A percentile compares a stretch with the other conserved stretches of the same genome.
Conservation (phyloP, 2,113 vertebrate genomes). For the Eonycteris spelaea region DNA sequence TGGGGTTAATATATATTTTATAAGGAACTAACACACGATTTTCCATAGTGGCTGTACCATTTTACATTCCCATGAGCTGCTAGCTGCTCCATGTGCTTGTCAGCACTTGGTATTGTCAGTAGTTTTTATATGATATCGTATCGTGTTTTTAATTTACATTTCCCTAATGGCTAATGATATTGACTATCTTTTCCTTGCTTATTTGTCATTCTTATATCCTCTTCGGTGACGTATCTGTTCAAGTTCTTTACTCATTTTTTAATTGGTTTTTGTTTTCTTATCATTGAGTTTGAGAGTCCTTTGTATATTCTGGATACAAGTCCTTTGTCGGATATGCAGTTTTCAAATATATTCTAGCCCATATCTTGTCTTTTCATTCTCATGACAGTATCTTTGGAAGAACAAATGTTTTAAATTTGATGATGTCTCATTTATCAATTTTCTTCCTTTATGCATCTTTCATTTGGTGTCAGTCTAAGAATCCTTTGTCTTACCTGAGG, state of each 20-base stretch:
- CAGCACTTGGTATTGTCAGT: background rate
- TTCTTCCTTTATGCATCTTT: background rate
- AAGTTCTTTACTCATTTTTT: background rate
- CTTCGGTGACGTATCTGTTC: background rate
- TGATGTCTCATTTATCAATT: background rate
- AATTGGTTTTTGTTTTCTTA: background rate
- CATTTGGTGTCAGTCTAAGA: background rate
- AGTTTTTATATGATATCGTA: background rate
- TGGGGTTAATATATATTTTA: background rate
- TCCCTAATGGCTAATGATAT: background rate
- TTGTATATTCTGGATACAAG: background rate
- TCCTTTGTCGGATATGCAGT: background rate
- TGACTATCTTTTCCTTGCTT: background rate
- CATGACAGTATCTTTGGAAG: background rate
- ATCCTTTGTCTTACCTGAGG: background rate
- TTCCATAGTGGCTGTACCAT: background rate
- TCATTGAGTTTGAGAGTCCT: background rate
- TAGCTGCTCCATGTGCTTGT: background rate
- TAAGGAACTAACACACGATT: background rate
- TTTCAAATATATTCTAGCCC: background rate
- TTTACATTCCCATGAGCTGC: background rate
- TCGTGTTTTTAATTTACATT: background rate
- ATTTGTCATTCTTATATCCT: background rate
- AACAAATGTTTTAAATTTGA: background rate
- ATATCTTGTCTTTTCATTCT: background rate